Evolutionary conservation across 2,888 invertebrate species (phyloP).

Genomic region (Zaprionus bogoriensis): DNA sequence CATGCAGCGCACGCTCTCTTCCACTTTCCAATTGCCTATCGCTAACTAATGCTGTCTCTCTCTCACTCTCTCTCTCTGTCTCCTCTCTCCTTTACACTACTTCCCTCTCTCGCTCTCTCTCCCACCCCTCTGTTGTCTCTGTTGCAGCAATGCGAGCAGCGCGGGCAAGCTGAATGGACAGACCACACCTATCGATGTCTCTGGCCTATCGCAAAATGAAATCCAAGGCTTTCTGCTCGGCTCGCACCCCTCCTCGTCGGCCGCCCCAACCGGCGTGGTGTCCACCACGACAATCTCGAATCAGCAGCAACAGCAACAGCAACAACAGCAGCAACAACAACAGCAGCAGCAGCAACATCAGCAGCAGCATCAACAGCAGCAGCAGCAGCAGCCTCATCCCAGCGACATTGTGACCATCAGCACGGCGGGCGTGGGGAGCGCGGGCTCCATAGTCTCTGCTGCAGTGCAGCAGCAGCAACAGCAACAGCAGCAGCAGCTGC

Average conservation of each 20-base stretch:
- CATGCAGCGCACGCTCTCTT: slow-evolving; percentile 33
- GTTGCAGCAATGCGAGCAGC: slow-evolving; percentile 80
- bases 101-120: slow-evolving; percentile 18
- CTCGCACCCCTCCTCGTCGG: slow-evolving; percentile 83
- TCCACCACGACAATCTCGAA: slow-evolving; percentile 79
- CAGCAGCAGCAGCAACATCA: slow-evolving; percentile 67
- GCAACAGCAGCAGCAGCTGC: slow-evolving; percentile 76
- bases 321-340: slow-evolving; percentile 64
- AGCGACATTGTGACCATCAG: slow-evolving; percentile 79
- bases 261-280: slow-evolving; percentile 77
- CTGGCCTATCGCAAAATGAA: slow-evolving; percentile 84
- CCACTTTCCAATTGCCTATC: slow-evolving; percentile 12
- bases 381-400: slow-evolving; percentile 75
- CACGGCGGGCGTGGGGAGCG: slow-evolving; percentile 73
- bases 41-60: neutral
- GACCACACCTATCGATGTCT: slow-evolving; percentile 84
- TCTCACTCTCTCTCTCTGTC: neutral
- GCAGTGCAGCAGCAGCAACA: slow-evolving; percentile 68
- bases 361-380: slow-evolving; percentile 66
- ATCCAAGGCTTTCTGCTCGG: slow-evolving; percentile 84
- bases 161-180: slow-evolving; percentile 83
- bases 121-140: slow-evolving; percentile 10
- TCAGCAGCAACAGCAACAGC: slow-evolving; percentile 72
- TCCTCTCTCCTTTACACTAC: neutral
- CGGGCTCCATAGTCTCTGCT: slow-evolving; percentile 80